Percentiles rank a stretch among this genome's conserved stretches.
Conservation (phyloP, 2,797 vertebrate species). For the Gymnoscopelus microlampas region DNA sequence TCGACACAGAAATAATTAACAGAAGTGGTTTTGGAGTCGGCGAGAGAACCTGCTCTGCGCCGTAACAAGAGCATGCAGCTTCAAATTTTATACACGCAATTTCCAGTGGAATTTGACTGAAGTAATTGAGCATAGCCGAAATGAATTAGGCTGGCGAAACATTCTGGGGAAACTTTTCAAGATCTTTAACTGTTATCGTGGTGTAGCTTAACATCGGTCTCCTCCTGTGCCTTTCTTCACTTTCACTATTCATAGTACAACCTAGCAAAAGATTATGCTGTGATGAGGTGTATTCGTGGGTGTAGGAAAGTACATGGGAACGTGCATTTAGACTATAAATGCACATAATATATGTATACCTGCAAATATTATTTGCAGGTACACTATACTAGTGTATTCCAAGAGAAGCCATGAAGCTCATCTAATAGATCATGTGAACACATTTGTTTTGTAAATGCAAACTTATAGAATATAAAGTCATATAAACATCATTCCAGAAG, state of each 20-base stretch:
- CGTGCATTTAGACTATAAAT: not conserved
- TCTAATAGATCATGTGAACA: no score
- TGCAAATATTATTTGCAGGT: not conserved
- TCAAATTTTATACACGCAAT: conserved; percentile 52
- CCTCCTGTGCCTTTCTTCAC: conserved; percentile 12
- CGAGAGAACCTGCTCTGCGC: conserved; percentile 38
- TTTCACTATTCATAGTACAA: not conserved
- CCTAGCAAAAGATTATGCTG: no score
- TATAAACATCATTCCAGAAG: conserved; percentile 8
- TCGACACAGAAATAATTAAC: conserved; percentile 60
- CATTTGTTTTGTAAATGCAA: no score
- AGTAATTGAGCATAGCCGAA: conserved; percentile 63
- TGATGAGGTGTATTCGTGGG: no score
- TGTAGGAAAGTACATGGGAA: not conserved
- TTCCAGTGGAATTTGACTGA: conserved; percentile 58
- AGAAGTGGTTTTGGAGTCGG: conserved; percentile 34
- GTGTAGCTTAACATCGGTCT: conserved; percentile 23
- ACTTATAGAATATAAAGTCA: no score
- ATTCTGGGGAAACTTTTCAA: conserved; percentile 44
- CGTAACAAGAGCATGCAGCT: conserved; percentile 49
- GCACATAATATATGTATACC: not conserved
- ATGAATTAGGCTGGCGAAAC: conserved; percentile 66
- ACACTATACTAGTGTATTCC: no score
- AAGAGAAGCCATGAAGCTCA: no score
- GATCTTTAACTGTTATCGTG: conserved; percentile 51